These are phyloP conservation scores for Stenodera caucasica DNA, from an alignment of 2,888 invertebrate genomes.

Conservation along the genomic window DNA sequence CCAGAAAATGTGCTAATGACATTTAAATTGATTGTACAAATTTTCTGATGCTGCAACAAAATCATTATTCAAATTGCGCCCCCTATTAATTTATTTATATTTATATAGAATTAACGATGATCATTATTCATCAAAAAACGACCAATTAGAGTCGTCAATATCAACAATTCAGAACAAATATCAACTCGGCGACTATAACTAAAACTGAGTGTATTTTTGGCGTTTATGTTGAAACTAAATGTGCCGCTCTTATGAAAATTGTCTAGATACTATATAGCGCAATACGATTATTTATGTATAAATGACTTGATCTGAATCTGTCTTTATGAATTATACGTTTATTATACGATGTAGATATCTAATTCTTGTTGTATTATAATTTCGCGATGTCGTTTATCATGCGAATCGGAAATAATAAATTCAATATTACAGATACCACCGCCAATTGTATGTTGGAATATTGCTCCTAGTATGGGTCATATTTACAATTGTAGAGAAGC, in stretches of 20 bases:
- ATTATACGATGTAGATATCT: slow-evolving; percentile 20
- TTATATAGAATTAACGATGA: too few relatives aligned
- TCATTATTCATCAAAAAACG: neutral
- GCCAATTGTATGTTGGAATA: slow-evolving; percentile 63
- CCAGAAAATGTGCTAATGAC: slow-evolving; percentile 14
- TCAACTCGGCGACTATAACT: neutral
- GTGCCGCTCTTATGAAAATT: too few relatives aligned
- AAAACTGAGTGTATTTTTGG: neutral
- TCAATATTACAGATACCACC: slow-evolving; percentile 58
- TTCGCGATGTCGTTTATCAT: slow-evolving; percentile 33
- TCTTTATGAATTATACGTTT: slow-evolving; percentile 26
- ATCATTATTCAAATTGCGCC: slow-evolving; percentile 4
- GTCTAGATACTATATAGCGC: too few relatives aligned
- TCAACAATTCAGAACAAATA: too few relatives aligned
- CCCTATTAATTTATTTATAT: slow-evolving; percentile 3
- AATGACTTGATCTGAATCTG: too few relatives aligned
- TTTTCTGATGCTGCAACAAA: slow-evolving; percentile 5
- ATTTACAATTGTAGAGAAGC: slow-evolving; percentile 63
- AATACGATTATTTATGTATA: too few relatives aligned
- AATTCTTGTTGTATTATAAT: slow-evolving; percentile 31
- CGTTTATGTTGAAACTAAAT: too few relatives aligned
- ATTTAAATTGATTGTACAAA: slow-evolving; percentile 14
- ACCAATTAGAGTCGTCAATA: too few relatives aligned
- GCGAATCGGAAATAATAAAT: slow-evolving; percentile 28
- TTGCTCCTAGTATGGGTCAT: slow-evolving; percentile 64